These are phyloP conservation scores for Patella ulyssiponensis DNA, from an alignment of 2,888 invertebrate species.

Conservation along the genomic window DNA sequence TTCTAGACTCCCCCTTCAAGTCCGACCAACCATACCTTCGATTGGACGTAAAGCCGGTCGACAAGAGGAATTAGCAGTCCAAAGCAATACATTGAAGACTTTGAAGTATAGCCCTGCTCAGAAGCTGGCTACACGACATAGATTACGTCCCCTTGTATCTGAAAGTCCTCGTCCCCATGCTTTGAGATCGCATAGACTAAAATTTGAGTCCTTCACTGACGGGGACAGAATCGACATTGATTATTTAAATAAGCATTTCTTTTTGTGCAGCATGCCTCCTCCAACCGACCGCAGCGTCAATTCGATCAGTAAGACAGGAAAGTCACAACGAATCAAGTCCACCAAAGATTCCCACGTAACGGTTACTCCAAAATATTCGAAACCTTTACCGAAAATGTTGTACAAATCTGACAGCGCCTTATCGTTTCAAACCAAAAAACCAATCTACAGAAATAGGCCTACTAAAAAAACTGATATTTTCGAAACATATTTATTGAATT, in stretches of 20 bases:
- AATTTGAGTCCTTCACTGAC: slow-evolving; percentile 29
- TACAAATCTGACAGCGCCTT: background rate
- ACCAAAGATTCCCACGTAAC: too few relatives aligned
- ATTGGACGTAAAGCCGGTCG: slow-evolving; percentile 55
- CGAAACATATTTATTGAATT: slow-evolving; percentile 15
- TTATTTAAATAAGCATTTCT: slow-evolving; percentile 13
- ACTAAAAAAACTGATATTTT: too few relatives aligned
- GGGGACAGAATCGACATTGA: slow-evolving; percentile 31
- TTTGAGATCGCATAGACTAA: slow-evolving; percentile 10
- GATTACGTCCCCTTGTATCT: slow-evolving; percentile 44
- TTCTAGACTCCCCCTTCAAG: slow-evolving; percentile 43
- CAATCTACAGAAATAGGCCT: slow-evolving; percentile 18
- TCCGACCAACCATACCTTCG: slow-evolving; percentile 15
- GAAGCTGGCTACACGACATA: slow-evolving; percentile 36
- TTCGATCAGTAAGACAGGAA: too few relatives aligned
- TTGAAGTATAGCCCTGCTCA: too few relatives aligned
- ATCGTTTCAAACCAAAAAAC: background rate
- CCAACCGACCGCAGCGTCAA: slow-evolving; percentile 37
- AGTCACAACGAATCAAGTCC: too few relatives aligned
- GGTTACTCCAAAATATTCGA: slow-evolving; percentile 34
- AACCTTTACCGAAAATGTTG: slow-evolving; percentile 26
- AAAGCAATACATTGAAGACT: too few relatives aligned
- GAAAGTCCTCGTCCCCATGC: slow-evolving; percentile 24
- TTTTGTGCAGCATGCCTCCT: slow-evolving; percentile 9
- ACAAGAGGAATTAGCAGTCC: slow-evolving; percentile 41